Conservation (phyloP, 2,888 invertebrate species). For the Drosophila planitibia region DNA sequence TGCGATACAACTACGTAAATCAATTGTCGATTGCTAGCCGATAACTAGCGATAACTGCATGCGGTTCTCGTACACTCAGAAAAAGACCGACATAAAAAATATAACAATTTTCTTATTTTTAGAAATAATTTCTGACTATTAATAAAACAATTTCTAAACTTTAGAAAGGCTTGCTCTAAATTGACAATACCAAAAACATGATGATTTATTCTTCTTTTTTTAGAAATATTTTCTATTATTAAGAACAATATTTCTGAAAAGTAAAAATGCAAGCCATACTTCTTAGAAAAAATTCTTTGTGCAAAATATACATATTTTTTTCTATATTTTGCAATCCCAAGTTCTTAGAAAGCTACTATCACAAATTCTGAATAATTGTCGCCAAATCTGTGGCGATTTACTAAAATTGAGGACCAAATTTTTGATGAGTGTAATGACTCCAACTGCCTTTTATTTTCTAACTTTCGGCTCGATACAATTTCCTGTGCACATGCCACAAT, state of each 20-base stretch:
- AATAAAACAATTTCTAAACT: not conserved
- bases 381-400: not conserved
- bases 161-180: not conserved
- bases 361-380: not conserved
- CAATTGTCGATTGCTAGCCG: conserved; percentile 29
- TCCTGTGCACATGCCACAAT: conserved; percentile 68
- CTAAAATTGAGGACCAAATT: not conserved
- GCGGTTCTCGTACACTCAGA: not conserved
- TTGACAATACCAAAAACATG: not conserved
- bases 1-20: conserved; percentile 32
- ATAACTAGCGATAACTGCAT: conserved; percentile 46
- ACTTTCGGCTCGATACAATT: conserved; percentile 56
- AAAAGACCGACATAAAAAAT: not conserved
- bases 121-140: not conserved
- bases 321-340: not conserved
- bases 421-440: not conserved
- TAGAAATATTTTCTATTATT: not conserved
- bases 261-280: not conserved
- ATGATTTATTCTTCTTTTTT: not conserved
- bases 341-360: not conserved
- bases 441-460: conserved; percentile 23
- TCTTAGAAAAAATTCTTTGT: not conserved
- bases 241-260: not conserved
- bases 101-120: not conserved
- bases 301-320: no score